These are phyloP conservation scores for Oriolus oriolus DNA, from an alignment of 2,113 vertebrate genomes.

Conservation along the genomic window DNA sequence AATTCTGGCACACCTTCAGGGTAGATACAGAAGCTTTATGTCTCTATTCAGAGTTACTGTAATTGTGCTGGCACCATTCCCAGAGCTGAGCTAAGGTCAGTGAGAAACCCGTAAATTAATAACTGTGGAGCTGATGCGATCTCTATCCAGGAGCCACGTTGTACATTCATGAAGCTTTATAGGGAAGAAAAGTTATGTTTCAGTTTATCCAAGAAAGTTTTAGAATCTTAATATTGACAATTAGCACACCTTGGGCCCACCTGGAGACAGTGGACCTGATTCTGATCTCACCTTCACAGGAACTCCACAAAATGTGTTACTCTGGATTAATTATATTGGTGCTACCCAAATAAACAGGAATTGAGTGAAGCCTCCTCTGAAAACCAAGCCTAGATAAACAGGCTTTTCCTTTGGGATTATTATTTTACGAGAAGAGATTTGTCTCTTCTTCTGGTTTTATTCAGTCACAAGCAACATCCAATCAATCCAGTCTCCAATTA, in stretches of 20 bases:
- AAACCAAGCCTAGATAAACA: background rate
- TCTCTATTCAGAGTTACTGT: constrained; percentile 15
- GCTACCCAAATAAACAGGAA: background rate
- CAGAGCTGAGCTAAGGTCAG: constrained; percentile 42
- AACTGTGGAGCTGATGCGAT: background rate
- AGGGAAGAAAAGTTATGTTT: background rate
- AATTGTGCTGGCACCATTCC: constrained; percentile 38
- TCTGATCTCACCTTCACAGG: background rate
- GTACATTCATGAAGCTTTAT: background rate
- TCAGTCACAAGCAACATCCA: background rate
- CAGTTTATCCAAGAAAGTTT: background rate
- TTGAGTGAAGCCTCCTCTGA: background rate
- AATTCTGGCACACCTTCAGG: background rate
- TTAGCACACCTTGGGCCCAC: background rate
- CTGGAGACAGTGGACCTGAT: background rate
- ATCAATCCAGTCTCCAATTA: background rate
- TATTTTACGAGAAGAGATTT: background rate
- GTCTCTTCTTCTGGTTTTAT: background rate
- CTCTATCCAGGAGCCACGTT: background rate
- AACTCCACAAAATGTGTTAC: background rate
- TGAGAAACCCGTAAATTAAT: constrained; percentile 32
- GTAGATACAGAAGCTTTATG: constrained; percentile 3
- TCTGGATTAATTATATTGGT: background rate
- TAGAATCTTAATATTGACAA: background rate
- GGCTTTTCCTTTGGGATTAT: background rate